Conservation (phyloP, 2,113 vertebrate genomes). For the Gadus macrocephalus region DNA sequence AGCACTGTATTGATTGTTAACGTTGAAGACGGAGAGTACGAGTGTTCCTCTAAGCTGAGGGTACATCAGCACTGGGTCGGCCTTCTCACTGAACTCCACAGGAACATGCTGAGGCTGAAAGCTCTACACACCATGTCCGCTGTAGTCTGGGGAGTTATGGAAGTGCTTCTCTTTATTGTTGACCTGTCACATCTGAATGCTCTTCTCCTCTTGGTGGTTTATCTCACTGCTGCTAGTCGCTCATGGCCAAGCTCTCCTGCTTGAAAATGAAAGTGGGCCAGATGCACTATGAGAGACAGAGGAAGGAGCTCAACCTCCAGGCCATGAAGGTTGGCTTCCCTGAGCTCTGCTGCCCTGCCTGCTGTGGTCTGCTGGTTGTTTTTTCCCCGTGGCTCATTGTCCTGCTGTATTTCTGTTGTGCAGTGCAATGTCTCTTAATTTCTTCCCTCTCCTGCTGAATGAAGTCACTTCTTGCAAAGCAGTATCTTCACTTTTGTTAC, state of each 20-base stretch:
- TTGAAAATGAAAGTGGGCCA: slow-evolving; percentile 99
- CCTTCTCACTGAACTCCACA: neutral
- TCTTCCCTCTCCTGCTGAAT: slow-evolving; percentile 1
- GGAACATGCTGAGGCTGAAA: neutral
- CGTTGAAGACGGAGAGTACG: too few species aligned
- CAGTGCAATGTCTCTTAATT: slow-evolving; percentile 14
- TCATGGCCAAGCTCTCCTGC: slow-evolving; percentile 99
- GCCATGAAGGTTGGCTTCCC: slow-evolving; percentile 85
- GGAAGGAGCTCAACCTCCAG: slow-evolving; percentile 89
- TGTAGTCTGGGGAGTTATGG: slow-evolving; percentile 1
- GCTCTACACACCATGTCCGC: neutral
- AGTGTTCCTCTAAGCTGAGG: too few species aligned
- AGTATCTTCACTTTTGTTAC: slow-evolving; percentile 4
- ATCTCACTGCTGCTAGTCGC: slow-evolving; percentile 79
- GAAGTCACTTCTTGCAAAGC: slow-evolving; percentile 13
- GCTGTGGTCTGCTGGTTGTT: slow-evolving; percentile 53
- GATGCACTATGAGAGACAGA: slow-evolving; percentile 98
- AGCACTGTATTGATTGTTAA: too few species aligned
- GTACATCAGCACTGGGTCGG: neutral
- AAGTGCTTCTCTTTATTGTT: slow-evolving; percentile 39
- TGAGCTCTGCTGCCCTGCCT: slow-evolving; percentile 56
- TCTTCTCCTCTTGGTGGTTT: slow-evolving; percentile 54
- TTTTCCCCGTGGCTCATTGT: slow-evolving; percentile 41
- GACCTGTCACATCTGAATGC: slow-evolving; percentile 45
- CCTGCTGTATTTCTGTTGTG: neutral